Evolutionary conservation across 2,113 vertebrate genomes (phyloP), one percentile per base, ranked within the genome.

Genomic region (Carettochelys insculpta): DNA sequence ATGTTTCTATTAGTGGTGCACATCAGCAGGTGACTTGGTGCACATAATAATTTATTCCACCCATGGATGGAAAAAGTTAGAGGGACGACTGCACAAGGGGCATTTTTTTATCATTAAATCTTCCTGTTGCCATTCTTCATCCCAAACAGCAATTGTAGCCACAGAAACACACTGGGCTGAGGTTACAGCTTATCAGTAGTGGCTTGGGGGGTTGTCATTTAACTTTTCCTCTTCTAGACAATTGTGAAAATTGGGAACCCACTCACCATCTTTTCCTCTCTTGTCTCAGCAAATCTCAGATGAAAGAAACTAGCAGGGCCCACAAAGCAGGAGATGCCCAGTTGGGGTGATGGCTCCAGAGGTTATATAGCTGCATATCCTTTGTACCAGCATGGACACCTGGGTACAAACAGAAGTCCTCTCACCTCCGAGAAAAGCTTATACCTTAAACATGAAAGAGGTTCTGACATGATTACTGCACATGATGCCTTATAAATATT

Each of bases 311-410:
- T 19, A 38, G 61, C 34, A 38, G 8, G n/a, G n/a, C n/a, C 61
- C 61, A 38, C 8, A 38, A 9, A 38, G 61, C 61, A 22, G 61
- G n/a, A 68, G 61, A 68, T 9, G 11, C 34, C n/a, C 20, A 9
- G 19, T n/a, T 65, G 16, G 61, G 17, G 61, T 38, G 34, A 65
- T 20, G n/a, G 34, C 61, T 38, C 61, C n/a, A 38, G 61, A 68
- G 61, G 61, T 38, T 16, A 27, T 4, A 22, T 45, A 13, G 8
- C 85, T 2, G 0, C 1, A 14, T 12, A 48, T 8, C 22, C 34
- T 20, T 34, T 25, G 34, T 22, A 12, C 2, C 76, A 45, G 75
- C 22, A 73, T 5, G 22, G 24, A 73, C 2, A 3, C 25, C 24
- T 68, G 61, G n/a, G 61, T 8, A 38, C 61, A 68, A 68, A 38